phyloP scores from a whole-genome alignment of 2,113 vertebrate species.

The Mus pahari region DNA sequence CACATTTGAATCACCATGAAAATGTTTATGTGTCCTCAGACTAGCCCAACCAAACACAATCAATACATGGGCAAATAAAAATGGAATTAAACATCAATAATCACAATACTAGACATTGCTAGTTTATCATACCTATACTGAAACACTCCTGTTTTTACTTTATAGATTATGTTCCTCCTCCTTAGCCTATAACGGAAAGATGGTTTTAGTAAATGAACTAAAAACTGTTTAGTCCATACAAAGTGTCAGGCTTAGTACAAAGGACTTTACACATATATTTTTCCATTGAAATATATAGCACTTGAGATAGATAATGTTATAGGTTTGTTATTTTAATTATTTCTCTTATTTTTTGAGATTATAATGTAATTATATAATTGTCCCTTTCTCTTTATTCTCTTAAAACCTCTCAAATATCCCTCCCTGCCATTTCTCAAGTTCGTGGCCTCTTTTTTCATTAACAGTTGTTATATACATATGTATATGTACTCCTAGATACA shows the following conservation, averaged over 20 bases:
- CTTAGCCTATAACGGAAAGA: neutral
- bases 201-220: neutral
- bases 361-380: neutral
- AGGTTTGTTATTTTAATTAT: neutral
- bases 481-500: neutral
- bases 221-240: conserved; percentile 1
- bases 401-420: neutral
- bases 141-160: neutral
- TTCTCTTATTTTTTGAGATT: neutral
- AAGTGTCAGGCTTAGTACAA: neutral
- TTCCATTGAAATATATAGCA: neutral
- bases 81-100: conserved; percentile 27
- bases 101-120: neutral
- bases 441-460: neutral
- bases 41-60: neutral
- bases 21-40: neutral
- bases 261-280: neutral
- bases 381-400: neutral
- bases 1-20: neutral
- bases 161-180: neutral
- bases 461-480: neutral
- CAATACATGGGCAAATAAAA: conserved; percentile 14
- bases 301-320: neutral
- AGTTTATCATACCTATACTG: neutral
- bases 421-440: neutral